Evolutionary conservation across 2,888 invertebrate species (phyloP).

Genomic region (Nomada flava): DNA sequence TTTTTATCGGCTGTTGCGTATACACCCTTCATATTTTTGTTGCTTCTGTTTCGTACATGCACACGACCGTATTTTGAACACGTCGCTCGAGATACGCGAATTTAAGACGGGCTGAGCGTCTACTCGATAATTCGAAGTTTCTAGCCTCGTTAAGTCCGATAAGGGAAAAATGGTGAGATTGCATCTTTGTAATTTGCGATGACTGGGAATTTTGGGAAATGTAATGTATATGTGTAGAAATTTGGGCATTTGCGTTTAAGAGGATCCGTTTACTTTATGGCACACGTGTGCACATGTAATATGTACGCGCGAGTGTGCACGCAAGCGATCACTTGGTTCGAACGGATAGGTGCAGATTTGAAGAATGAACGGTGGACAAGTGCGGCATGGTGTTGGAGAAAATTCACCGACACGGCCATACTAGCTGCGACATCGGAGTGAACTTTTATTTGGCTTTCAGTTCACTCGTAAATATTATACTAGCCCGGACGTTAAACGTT

Average conservation of each 20-base stretch:
- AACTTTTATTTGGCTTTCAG: constrained; percentile 7
- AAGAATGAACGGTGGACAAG: background rate
- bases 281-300: background rate
- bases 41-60: too few species aligned
- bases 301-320: background rate
- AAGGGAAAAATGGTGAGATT: too few species aligned
- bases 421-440: background rate
- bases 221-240: too few species aligned
- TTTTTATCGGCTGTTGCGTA: too few species aligned
- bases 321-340: background rate
- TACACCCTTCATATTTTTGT: too few species aligned
- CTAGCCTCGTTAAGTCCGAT: too few species aligned
- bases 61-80: too few species aligned
- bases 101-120: too few species aligned
- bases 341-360: background rate
- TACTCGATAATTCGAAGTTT: too few species aligned
- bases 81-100: too few species aligned
- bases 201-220: too few species aligned
- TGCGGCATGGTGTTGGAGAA: background rate
- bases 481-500: background rate
- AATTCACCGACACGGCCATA: background rate
- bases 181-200: too few species aligned
- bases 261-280: background rate
- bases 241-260: background rate
- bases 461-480: background rate